Evolutionary conservation across 2,797 vertebrate species (phyloP), one percentile per base, ranked within the genome.

Genomic region (Myiothlypis chrysogaster): DNA sequence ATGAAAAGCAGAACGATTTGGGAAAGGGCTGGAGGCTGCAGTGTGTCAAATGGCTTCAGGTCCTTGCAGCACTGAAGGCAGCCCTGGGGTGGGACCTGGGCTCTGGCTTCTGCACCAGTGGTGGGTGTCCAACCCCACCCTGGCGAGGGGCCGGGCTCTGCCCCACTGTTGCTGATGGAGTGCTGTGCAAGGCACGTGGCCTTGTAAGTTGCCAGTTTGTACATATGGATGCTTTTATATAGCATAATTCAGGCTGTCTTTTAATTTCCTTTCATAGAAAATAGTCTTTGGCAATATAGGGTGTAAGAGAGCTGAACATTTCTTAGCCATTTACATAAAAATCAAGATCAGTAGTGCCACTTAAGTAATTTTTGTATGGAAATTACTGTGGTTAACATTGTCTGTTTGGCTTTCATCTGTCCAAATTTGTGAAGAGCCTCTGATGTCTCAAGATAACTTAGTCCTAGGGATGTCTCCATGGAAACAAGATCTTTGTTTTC

Each of bases 401-500:
- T 91, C 83, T 96, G 56, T 87, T 91, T 95, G 83, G 66, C 73
- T 86, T 75, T 82, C 3, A 15, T 63, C 85, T 53, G 22, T 85
- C 84, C 88, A 94, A 79, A 95, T 94, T 94, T 93, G 84, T 89
- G 76, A 93, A 86, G 82, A 96, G 81, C 80, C 56, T 83, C 81
- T 88, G 71, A 76, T 91, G 81, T 93, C 70, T 96, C 61, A 82
- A 81, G 92, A 91, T 90, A 95, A 93, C 90, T 93, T 83, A 92
- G 95, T 94, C 86, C 87, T 93, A 89, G 83, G 46, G 55, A 76
- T 5, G 30, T 97, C 87, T 96, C 95, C 96, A 89, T 89, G 91
- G 96, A 96, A 96, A 96, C 96, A 60, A 64, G 90, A 84, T 93
- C 89, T 95, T 95, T 94, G 93, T 96, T 95, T 94, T 86, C 44